Evolutionary conservation across 2,888 invertebrate genomes (phyloP), one percentile per base, ranked within the genome.

Genomic region (Kuschelorhynchus macadamiae): DNA sequence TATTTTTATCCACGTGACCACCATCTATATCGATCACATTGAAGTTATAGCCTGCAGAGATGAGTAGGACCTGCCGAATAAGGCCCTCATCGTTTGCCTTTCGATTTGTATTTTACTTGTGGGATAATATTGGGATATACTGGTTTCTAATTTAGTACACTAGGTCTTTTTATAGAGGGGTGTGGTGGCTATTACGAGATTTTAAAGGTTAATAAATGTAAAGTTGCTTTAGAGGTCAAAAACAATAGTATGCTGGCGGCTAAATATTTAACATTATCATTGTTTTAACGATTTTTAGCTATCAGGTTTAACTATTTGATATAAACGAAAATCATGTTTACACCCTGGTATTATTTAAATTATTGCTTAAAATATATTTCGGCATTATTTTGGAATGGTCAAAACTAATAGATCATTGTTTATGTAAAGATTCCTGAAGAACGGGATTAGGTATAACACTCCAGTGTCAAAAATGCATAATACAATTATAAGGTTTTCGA

Each of bases 1-100:
- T 14, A 25, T n/a, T 42, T 61, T 21, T 49, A 69, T 69, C 69
- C 69, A 69, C 69, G 69, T 65, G 69, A 69, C 69, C 69, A 65
- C 64, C 69, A 69, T 67, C 50, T 61, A 46, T 68, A 63, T 68
- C 57, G 67, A 63, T 68, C 67, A 68, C 57, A 50, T 20, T 36
- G 14, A 14, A 47, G 56, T 12, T 32, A 36, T 18, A 25, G 25
- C 66, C 60, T 47, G 39, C 14, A 16, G 36, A 59, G 30, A 52
- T 61, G 36, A 62, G 56, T 56, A 16, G 44, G 62, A 67, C 67
- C 61, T 67, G 67, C 25, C 32, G 8, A 32, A 12, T 16, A 36
- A 44, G 39, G 66, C 61, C 66, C 66, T 52, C 53, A 66, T 66
- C 20, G 14, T 53, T 66, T 66, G 59, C 20, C 46, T 66, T 60